Base-by-base conservation (phyloP, 2,888 invertebrate species). In the Phrixothrix hirtus region DNA sequence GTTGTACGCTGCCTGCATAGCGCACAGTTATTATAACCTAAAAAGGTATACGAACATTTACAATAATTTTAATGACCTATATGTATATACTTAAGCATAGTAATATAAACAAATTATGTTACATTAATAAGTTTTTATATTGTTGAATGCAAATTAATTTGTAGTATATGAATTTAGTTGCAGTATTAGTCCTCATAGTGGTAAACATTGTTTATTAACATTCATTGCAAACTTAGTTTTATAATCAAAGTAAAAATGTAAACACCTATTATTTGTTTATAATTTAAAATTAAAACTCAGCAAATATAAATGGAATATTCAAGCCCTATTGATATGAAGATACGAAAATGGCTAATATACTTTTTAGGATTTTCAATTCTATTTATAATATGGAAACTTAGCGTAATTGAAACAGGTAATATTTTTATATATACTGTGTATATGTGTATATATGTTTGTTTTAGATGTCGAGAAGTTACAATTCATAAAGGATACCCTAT, bases 401-500 rank as follows among this genome's bases (percentile, higher is more conserved):
- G 57, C 41, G 31, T 61, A 2, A 67, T 68, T 27, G 64, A 68
- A 55, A 55, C 63, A 57, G 65, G 67, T 67, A 58, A 55, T 34
- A 27, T 37, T 37, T 11, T 16, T 13, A 11, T 46, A 17, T 35
- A 27, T 13, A 30, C 27, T 25, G 10, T 21, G 6, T 5, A 5
- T 26, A 11, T 13, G 12, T 2, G 27, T 44, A 17, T 1, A 4
- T 31, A 31, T 11, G 9, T 31, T 2, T 31, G 6, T 55, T 63
- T 29, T 42, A 73, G 74, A 67, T 47, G 62, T 73, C 6, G 68
- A 70, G 42, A 65, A 64, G 51, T 47, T 72, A 14, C 65, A 70
- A 52, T 60, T 65, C 15, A 52, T 73, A 13, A 66, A 64, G 56
- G 65, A 70, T 47, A 65, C 67, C 2, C 46, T 72, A 16, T 66